A percentile compares a stretch with the other conserved stretches of the same genome.
These are phyloP conservation scores for Merluccius polli DNA, from an alignment of 2,797 vertebrate species.

Conservation along the genomic window DNA sequence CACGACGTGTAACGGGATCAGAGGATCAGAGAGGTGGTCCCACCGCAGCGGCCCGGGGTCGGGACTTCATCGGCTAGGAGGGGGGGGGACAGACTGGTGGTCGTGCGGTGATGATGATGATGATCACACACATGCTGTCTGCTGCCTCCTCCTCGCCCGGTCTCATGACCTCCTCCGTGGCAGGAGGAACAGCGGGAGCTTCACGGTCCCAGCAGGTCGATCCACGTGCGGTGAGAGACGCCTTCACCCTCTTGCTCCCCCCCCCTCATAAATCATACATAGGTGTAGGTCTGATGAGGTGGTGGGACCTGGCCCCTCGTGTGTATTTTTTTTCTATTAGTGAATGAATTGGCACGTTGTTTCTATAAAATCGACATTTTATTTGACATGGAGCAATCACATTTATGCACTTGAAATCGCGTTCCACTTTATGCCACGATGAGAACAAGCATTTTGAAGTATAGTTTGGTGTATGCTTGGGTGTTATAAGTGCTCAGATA, in stretches of 20 bases:
- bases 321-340: not conserved
- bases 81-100: too few species aligned
- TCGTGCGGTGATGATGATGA: too few species aligned
- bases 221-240: too few species aligned
- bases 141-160: too few species aligned
- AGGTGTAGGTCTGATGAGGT: too few species aligned
- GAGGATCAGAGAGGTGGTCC: not conserved
- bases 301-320: not conserved
- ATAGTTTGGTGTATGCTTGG: constrained; percentile 32
- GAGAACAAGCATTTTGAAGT: constrained; percentile 34
- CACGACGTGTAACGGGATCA: not conserved
- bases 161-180: too few species aligned
- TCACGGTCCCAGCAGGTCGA: too few species aligned
- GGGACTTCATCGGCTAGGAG: too few species aligned
- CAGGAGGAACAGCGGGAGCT: too few species aligned
- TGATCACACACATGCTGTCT: too few species aligned
- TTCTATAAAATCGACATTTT: constrained; percentile 1
- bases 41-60: not conserved
- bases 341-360: not conserved
- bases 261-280: too few species aligned
- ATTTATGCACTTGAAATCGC: not conserved
- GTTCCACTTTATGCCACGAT: constrained; percentile 12
- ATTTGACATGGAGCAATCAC: not conserved
- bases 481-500: constrained; percentile 35
- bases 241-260: too few species aligned